A percentile compares a stretch with the other conserved stretches of the same genome.
phyloP scores from a whole-genome alignment of 2,797 vertebrate species.

The Pseudochaenichthys georgianus region DNA sequence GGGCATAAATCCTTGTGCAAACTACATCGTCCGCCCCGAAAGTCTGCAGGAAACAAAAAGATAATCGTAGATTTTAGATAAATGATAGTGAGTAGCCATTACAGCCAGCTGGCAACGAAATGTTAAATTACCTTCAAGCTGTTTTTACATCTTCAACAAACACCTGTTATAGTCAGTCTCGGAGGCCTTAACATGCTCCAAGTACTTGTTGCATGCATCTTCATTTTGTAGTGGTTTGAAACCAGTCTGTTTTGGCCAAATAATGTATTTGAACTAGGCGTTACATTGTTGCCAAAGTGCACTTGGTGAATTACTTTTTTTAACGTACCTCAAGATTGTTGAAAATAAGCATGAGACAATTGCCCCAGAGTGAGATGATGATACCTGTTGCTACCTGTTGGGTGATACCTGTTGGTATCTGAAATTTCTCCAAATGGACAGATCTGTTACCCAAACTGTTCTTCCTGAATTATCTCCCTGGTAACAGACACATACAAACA shows the following conservation, averaged over 20 bases:
- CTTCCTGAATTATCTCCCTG: not conserved
- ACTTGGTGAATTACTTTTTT: not conserved
- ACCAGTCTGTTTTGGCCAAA: not conserved
- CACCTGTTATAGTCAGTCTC: not conserved
- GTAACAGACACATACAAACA: not conserved
- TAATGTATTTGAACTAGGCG: not conserved
- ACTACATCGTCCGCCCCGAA: slow-evolving; percentile 96
- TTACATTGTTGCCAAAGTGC: not conserved
- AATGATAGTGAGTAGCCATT: not conserved
- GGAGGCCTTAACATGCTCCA: not conserved
- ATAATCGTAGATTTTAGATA: slow-evolving; percentile 19
- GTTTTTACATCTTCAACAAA: not conserved
- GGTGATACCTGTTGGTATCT: not conserved
- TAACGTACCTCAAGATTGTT: too few species aligned
- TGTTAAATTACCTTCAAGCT: not conserved
- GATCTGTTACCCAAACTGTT: not conserved
- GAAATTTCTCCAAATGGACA: not conserved
- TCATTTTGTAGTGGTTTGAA: too few species aligned
- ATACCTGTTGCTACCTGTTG: not conserved
- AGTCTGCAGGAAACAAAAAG: slow-evolving; percentile 81
- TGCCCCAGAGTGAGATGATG: too few species aligned
- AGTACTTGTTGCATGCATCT: too few species aligned
- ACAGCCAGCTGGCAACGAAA: not conserved
- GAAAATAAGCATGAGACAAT: too few species aligned
- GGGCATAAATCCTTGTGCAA: slow-evolving; percentile 94